Base-by-base conservation (phyloP, 2,888 invertebrate species). In the Leucozona laternaria region DNA sequence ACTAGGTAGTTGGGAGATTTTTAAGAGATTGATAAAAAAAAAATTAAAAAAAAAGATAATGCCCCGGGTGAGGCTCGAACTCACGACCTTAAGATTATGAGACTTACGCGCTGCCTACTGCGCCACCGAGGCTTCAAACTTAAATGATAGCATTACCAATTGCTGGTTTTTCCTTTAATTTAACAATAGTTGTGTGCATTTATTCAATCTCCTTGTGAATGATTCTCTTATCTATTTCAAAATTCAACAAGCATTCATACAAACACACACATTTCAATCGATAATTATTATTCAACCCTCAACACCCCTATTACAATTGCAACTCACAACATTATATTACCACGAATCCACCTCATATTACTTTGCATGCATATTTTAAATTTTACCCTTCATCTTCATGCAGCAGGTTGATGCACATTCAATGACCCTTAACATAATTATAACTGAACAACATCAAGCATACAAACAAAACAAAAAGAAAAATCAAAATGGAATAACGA, bases 11-110 rank as follows among this genome's bases (percentile, higher is more conserved):
- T n/a, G n/a, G n/a, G n/a, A n/a, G n/a, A n/a, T n/a, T n/a, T n/a
- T n/a, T n/a, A n/a, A n/a, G n/a, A n/a, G n/a, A n/a, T n/a, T n/a
- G n/a, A n/a, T n/a, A n/a, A n/a, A n/a, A 53, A 25, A 40, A 60
- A 22, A 34, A 8, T 17, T 3, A 8, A 48, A 10, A 20, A 78
- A 90, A 89, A 90, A 88, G 8, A 1, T 4, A 88, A 15, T 90
- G 89, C 90, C 89, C 90, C 90, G 90, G 89, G 89, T 89, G 88
- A 88, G 88, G 89, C 88, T 89, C 86, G 84, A 90, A 89, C 48
- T 62, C 79, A 64, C 88, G 88, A 88, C 88, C 85, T 88, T 88
- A 88, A 88, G 88, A 88, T 88, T 85, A 88, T 88, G 85, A 88
- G 85, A 88, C 88, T 86, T 88, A 88, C 88, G 88, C 85, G 88